phyloP scores from a whole-genome alignment of 2,797 vertebrate genomes.

The Scolopax rusticola region DNA sequence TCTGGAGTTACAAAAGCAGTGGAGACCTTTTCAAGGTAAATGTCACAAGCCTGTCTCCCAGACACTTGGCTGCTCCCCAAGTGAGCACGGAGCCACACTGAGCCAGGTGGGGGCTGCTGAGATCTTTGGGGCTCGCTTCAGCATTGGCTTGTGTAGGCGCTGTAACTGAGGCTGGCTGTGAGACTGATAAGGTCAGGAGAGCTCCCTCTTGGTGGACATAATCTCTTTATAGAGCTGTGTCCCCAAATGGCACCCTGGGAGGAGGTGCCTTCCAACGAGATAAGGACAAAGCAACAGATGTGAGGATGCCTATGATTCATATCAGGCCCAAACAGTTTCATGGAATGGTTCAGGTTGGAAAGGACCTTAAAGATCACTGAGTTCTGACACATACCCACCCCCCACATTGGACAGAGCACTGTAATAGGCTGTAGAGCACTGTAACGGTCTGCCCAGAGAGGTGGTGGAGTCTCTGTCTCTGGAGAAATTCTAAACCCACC shows the following conservation, averaged over 20 bases:
- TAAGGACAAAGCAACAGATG: not conserved
- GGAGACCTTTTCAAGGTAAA: conserved; percentile 18
- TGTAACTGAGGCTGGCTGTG: not conserved
- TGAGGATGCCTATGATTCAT: not conserved
- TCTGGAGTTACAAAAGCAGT: not conserved
- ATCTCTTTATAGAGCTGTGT: not conserved
- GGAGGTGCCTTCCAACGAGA: not conserved
- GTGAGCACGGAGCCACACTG: fast-evolving
- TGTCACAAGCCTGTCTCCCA: not conserved
- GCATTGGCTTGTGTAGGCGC: not conserved
- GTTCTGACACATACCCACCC: no score
- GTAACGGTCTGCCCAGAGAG: no score
- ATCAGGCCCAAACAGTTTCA: fast-evolving
- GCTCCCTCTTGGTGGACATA: not conserved
- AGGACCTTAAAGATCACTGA: no score
- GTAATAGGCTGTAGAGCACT: no score
- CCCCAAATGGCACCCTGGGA: not conserved
- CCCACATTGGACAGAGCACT: no score
- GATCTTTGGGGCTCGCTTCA: not conserved
- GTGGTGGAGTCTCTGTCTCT: no score
- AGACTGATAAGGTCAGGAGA: not conserved
- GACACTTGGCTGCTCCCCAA: not conserved
- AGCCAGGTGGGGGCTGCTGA: not conserved
- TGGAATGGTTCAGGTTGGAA: no score
- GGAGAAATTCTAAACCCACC: no score